phyloP scores from a whole-genome alignment of 2,113 vertebrate genomes.

The Craseonycteris thonglongyai region DNA sequence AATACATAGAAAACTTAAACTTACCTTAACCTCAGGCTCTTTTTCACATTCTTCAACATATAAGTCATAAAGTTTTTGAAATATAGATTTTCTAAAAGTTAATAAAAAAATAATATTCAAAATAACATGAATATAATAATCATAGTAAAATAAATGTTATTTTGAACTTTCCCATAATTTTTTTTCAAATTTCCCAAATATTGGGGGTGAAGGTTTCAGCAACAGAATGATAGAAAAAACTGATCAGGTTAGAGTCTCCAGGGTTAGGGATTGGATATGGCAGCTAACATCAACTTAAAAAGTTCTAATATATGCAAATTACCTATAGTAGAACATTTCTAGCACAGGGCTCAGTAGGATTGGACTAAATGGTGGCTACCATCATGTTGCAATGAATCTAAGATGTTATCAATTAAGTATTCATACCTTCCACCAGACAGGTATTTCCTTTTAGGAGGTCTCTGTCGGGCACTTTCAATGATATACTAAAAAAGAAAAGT shows the following conservation, averaged over 20 bases:
- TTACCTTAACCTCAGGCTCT: slow-evolving; percentile 98
- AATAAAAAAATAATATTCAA: slow-evolving; percentile 53
- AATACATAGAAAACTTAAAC: slow-evolving; percentile 43
- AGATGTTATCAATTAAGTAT: not conserved
- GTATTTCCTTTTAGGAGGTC: slow-evolving; percentile 92
- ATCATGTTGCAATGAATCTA: not conserved
- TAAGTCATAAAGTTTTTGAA: slow-evolving; percentile 98
- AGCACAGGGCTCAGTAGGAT: not conserved
- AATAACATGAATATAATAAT: not conserved
- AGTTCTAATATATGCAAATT: not conserved
- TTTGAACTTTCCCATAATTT: not conserved
- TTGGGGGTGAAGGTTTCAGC: too few relatives aligned
- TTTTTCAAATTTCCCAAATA: not conserved
- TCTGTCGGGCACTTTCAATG: slow-evolving; percentile 97
- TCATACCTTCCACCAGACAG: slow-evolving; percentile 88
- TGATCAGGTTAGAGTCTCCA: too few relatives aligned
- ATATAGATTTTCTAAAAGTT: slow-evolving; percentile 90
- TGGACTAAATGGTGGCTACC: not conserved
- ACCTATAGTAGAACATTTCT: not conserved
- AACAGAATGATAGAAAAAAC: too few relatives aligned
- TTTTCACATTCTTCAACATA: slow-evolving; percentile 99
- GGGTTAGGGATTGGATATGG: not conserved
- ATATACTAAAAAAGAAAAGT: slow-evolving; percentile 87
- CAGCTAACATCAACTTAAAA: not conserved
- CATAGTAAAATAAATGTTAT: not conserved